Evolutionary conservation across 35 echinoderm and acorn worm genomes (phyloP), one percentile per base, ranked within the genome.

Genomic region (Apostichopus japonicus): DNA sequence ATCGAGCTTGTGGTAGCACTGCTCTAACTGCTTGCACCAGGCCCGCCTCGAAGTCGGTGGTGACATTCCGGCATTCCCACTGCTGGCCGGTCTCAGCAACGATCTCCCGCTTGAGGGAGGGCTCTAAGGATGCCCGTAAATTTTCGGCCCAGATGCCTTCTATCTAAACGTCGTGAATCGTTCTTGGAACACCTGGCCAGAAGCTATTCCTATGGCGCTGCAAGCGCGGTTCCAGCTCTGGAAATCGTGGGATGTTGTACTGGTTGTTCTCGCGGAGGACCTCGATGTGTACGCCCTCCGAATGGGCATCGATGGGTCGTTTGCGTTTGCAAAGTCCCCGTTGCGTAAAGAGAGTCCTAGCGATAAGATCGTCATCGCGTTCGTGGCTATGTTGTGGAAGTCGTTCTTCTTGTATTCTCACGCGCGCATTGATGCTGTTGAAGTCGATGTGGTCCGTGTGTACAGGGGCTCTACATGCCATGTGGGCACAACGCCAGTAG

Each of bases 81-180:
- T 78, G 79, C 25, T 62, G 54, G n/a, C 80, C 92, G 54, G 92
- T 93, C 70, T 23, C 92, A 8, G 79, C 79, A 19, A 86, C 56
- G 19, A 93, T 53, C 13, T 82, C 80, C 55, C 79, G 53, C 65
- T 93, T 93, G 92, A 93, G 79, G 79, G 92, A 93, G 79, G 79
- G 55, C 56, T 56, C 57, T 61, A n/a, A 93, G 79, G 54, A 93
- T 86, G 24, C 52, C 23, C 25, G 23, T 25, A 73, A 59, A 93
- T 51, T 93, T 53, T 93, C 58, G 24, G 79, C 59, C 80, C 92
- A 93, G 24, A 70, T 56, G 27, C 92, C 80, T 27, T 93, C 92
- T 52, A 93, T 93, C 77, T 25, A 0, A 53, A 93, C 92, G 23
- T 93, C 79, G 15, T 23, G 17, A 54, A 93, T 84, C 59, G 51